These are phyloP conservation scores for Poeciliopsis retropinna DNA, from an alignment of 2,113 vertebrate genomes.

Conservation along the genomic window DNA sequence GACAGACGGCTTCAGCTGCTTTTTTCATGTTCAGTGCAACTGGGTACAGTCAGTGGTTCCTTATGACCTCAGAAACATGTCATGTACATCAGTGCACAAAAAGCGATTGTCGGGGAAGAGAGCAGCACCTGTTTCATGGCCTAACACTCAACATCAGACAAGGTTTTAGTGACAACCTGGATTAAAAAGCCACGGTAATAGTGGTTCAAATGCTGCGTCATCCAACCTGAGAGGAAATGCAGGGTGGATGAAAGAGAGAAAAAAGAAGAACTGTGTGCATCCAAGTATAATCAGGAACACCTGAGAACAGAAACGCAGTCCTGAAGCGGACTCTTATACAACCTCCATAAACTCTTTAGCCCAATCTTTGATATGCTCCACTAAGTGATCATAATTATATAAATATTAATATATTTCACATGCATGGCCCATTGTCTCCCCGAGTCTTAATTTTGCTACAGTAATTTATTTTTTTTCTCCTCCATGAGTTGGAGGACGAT, in stretches of 20 bases:
- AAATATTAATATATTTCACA: slow-evolving; percentile 60
- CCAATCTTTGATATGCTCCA: slow-evolving; percentile 50
- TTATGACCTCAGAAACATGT: slow-evolving; percentile 44
- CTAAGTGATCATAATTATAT: slow-evolving; percentile 55
- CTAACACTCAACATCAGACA: slow-evolving; percentile 36
- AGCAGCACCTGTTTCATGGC: slow-evolving; percentile 63
- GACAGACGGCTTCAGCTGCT: slow-evolving; percentile 12
- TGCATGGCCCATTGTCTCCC: slow-evolving; percentile 44
- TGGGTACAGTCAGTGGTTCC: slow-evolving; percentile 8
- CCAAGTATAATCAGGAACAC: slow-evolving; percentile 42
- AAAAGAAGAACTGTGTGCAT: slow-evolving; percentile 6
- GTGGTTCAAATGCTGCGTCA: slow-evolving; percentile 10
- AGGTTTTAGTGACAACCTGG: slow-evolving; percentile 34
- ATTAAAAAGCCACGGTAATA: slow-evolving; percentile 28
- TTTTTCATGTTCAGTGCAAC: slow-evolving; percentile 7
- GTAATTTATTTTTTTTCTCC: slow-evolving; percentile 55
- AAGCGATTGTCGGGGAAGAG: slow-evolving; percentile 64
- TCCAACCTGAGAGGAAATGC: slow-evolving; percentile 37
- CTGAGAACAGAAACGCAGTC: slow-evolving; percentile 60
- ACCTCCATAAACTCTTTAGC: slow-evolving; percentile 60
- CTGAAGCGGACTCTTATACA: slow-evolving; percentile 54
- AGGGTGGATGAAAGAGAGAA: slow-evolving; percentile 23
- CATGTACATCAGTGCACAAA: slow-evolving; percentile 70
- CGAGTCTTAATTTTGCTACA: slow-evolving; percentile 57
- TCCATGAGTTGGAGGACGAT: slow-evolving; percentile 21